Evolutionary conservation across 1,140 invertebrate genomes (phyloP).

Genomic region (Apocrypta bakeri): DNA sequence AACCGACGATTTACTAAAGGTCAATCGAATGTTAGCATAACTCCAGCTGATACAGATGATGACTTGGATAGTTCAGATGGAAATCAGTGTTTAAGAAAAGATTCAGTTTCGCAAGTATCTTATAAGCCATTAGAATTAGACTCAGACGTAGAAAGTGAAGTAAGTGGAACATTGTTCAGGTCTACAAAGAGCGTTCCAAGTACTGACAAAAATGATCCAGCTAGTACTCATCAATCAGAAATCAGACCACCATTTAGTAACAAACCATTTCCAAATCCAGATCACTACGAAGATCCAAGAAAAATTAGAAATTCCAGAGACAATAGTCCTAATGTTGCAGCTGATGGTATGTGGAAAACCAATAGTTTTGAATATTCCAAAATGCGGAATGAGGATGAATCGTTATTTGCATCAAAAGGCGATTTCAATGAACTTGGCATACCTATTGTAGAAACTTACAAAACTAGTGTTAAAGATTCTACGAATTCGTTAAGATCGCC

Average conservation of each 20-base stretch:
- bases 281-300: constrained; percentile 62
- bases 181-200: constrained; percentile 58
- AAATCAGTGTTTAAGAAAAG: constrained; percentile 55
- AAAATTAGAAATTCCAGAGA: constrained; percentile 18
- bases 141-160: constrained; percentile 67
- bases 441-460: constrained; percentile 60
- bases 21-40: constrained; percentile 44
- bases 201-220: constrained; percentile 52
- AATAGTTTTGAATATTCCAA: constrained; percentile 57
- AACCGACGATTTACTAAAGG: constrained; percentile 56
- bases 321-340: constrained; percentile 13
- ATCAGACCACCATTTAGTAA: not conserved
- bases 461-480: constrained; percentile 32
- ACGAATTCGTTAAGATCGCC: constrained; percentile 51
- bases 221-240: not conserved
- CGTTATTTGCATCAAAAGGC: constrained; percentile 54
- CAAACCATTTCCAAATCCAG: constrained; percentile 62
- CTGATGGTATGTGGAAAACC: constrained; percentile 54
- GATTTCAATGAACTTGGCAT: constrained; percentile 72
- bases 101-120: constrained; percentile 56
- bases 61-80: constrained; percentile 64
- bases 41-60: constrained; percentile 55
- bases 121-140: constrained; percentile 68
- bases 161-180: constrained; percentile 57
- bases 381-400: constrained; percentile 14